Evolutionary conservation across 2,797 vertebrate genomes (phyloP).

Genomic region (Melopsittacus undulatus): DNA sequence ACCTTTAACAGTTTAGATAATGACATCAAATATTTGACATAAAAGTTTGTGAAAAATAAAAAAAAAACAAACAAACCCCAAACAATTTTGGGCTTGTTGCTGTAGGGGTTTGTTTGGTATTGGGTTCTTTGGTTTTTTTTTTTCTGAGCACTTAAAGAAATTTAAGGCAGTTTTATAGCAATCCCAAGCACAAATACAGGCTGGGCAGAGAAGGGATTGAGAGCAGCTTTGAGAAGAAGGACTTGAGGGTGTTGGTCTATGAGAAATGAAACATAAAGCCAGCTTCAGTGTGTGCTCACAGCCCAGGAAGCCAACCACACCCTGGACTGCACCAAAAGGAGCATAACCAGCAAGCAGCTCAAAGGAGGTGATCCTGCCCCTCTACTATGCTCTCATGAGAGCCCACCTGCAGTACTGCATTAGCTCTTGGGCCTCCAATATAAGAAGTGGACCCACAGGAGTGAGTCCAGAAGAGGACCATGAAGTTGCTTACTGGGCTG

Average conservation of each 20-base stretch:
- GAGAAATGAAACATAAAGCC: too few relatives aligned
- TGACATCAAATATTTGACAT: not conserved
- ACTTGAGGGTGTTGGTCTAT: not conserved
- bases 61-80: not conserved
- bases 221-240: not conserved
- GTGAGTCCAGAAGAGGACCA: not conserved
- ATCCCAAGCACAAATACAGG: not conserved
- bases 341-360: not conserved
- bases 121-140: not conserved
- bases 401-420: not conserved
- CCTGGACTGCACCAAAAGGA: too few relatives aligned
- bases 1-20: slow-evolving; percentile 61
- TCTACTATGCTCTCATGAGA: not conserved
- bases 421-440: not conserved
- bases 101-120: not conserved
- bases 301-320: too few relatives aligned
- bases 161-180: not conserved
- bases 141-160: not conserved
- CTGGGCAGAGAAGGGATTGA: not conserved
- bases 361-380: not conserved
- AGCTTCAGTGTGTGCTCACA: too few relatives aligned
- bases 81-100: not conserved
- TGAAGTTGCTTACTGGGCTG: not conserved
- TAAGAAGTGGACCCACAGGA: not conserved
- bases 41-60: not conserved